Evolutionary conservation across 2,113 vertebrate genomes (phyloP).

Genomic region (Pachycephala philippinensis): DNA sequence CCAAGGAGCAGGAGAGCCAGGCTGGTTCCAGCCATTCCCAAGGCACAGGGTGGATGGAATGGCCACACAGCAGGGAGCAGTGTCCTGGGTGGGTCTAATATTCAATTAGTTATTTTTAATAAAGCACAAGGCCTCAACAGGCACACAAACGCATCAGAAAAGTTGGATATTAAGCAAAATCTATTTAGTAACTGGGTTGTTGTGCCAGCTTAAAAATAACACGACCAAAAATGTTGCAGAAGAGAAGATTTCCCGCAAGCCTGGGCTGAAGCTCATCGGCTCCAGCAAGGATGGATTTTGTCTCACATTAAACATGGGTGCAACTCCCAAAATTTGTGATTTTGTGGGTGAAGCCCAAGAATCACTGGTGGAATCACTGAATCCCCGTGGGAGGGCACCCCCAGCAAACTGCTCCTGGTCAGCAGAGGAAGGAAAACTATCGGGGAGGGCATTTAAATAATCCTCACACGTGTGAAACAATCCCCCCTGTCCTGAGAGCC

Average conservation of each 20-base stretch:
- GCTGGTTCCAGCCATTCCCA: not conserved
- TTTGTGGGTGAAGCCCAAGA: not conserved
- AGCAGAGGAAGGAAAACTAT: not conserved
- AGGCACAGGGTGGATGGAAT: accelerated
- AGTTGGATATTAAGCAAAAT: not conserved
- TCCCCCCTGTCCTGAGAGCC: not conserved
- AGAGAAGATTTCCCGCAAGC: not conserved
- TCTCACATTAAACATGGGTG: not conserved
- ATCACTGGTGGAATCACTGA: not conserved
- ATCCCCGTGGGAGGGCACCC: accelerated
- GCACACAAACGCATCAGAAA: accelerated
- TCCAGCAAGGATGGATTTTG: not conserved
- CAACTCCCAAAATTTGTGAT: not conserved
- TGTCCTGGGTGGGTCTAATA: accelerated
- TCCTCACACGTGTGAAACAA: not conserved
- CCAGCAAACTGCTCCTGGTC: not conserved
- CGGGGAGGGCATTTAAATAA: not conserved
- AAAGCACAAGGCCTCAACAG: not conserved
- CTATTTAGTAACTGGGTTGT: not conserved
- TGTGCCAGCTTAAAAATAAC: not conserved
- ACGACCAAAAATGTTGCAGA: not conserved
- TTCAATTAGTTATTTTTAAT: not conserved
- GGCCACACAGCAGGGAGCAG: accelerated
- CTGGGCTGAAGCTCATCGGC: not conserved
- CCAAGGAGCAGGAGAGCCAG: not conserved